Conservation (phyloP, 2,113 vertebrate genomes). For the Perca fluviatilis region DNA sequence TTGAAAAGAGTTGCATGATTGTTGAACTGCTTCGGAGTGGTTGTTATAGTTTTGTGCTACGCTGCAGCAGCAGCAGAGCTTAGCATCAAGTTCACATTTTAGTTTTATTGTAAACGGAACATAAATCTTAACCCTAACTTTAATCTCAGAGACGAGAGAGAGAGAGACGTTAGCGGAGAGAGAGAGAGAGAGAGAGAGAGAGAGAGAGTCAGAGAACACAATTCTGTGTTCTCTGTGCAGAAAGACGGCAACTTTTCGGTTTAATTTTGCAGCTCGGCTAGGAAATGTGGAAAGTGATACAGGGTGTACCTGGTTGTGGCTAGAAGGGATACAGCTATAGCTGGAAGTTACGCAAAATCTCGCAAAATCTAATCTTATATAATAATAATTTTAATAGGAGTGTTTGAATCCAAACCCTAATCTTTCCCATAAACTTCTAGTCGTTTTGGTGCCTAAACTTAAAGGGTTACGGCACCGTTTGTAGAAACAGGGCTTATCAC, state of each 20-base stretch:
- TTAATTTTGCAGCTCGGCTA: conserved; percentile 5
- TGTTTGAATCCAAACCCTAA: too few species aligned
- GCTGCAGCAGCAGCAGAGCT: conserved; percentile 35
- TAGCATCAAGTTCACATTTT: conserved; percentile 57
- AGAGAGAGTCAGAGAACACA: conserved; percentile 18
- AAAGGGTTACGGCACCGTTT: too few species aligned
- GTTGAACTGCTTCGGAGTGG: conserved; percentile 23
- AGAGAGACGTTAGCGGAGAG: conserved; percentile 18
- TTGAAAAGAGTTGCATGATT: conserved; percentile 17
- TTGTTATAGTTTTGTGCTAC: conserved; percentile 23
- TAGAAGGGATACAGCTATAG: too few species aligned
- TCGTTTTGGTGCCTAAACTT: too few species aligned
- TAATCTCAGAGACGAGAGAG: conserved; percentile 26
- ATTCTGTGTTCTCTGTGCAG: conserved; percentile 24
- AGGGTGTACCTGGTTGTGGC: background rate
- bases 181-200: conserved; percentile 32
- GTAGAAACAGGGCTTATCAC: too few species aligned
- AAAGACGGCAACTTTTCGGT: background rate
- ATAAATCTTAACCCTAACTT: conserved; percentile 14
- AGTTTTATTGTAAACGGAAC: conserved; percentile 55
- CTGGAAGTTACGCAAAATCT: too few species aligned
- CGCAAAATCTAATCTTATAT: too few species aligned
- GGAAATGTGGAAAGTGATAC: background rate
- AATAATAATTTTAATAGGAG: too few species aligned
- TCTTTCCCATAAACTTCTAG: too few species aligned